A percentile compares a stretch with the other conserved stretches of the same genome.
Evolutionary conservation across 2,888 invertebrate species (phyloP).

Genomic region (Synanthedon vespiformis): DNA sequence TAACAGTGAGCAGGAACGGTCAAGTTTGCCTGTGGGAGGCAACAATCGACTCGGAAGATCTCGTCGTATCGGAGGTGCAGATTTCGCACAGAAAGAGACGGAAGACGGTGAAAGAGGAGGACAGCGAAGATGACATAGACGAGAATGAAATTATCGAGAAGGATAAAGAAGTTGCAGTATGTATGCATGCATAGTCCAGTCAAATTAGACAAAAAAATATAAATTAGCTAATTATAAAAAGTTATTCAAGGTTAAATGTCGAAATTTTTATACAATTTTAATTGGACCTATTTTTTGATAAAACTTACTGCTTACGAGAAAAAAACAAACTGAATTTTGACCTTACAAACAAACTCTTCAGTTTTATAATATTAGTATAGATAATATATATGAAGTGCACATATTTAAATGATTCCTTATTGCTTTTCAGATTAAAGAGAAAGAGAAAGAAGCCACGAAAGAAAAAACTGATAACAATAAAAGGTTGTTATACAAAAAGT

Average conservation of each 20-base stretch:
- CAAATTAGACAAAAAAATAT: too few species aligned
- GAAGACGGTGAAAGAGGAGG: slow-evolving; percentile 46
- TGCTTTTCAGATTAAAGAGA: slow-evolving; percentile 35
- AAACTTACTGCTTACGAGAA: too few species aligned
- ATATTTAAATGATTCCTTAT: not conserved
- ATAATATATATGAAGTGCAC: not conserved
- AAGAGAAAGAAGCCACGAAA: slow-evolving; percentile 27
- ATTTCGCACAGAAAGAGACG: slow-evolving; percentile 62
- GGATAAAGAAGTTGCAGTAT: slow-evolving; percentile 57
- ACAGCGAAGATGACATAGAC: slow-evolving; percentile 77
- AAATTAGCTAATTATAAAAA: not conserved
- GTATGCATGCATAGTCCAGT: slow-evolving; percentile 23
- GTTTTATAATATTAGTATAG: too few species aligned
- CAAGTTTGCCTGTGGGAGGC: slow-evolving; percentile 90
- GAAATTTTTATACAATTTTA: not conserved
- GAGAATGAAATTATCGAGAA: slow-evolving; percentile 69
- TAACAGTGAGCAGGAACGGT: slow-evolving; percentile 86
- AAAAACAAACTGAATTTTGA: too few species aligned
- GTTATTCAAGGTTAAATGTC: not conserved
- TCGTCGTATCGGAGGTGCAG: slow-evolving; percentile 67
- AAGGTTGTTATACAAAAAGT: slow-evolving; percentile 74
- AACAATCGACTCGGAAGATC: slow-evolving; percentile 77
- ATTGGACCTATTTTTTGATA: too few species aligned
- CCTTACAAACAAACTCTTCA: too few species aligned
- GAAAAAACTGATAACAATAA: slow-evolving; percentile 42